These are phyloP conservation scores for Fistularia commersonii DNA, from an alignment of 2,797 vertebrate genomes.

Conservation along the genomic window DNA sequence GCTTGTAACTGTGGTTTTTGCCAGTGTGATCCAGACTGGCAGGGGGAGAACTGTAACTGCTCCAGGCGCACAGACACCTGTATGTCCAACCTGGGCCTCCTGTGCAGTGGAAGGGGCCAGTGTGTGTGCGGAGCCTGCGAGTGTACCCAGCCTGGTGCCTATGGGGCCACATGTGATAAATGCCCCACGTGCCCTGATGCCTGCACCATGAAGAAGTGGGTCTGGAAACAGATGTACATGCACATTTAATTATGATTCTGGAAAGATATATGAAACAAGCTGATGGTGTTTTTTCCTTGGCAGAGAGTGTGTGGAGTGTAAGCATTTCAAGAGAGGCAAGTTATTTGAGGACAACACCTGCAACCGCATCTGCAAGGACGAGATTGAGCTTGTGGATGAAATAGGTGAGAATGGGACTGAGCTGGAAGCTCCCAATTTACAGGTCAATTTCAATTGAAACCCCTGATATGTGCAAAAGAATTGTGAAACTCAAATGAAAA, in stretches of 20 bases:
- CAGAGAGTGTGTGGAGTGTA: conserved; percentile 96
- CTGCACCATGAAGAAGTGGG: conserved; percentile 98
- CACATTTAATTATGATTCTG: background rate
- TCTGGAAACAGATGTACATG: background rate
- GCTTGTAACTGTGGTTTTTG: conserved; percentile 94
- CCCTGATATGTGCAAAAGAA: no score
- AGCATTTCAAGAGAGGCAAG: conserved; percentile 86
- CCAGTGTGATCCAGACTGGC: conserved; percentile 90
- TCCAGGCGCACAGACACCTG: conserved; percentile 92
- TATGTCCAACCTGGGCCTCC: conserved; percentile 87
- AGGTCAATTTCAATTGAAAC: no score
- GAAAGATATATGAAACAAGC: background rate
- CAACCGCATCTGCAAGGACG: conserved; percentile 87
- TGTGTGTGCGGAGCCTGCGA: conserved; percentile 89
- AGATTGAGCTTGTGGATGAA: conserved; percentile 82
- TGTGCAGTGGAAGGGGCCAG: conserved; percentile 89
- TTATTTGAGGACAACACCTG: conserved; percentile 83
- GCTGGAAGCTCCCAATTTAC: background rate
- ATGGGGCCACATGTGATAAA: conserved; percentile 92
- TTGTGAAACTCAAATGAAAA: no score
- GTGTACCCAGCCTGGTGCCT: conserved; percentile 92
- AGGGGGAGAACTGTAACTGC: conserved; percentile 94
- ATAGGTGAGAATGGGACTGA: conserved; percentile 73
- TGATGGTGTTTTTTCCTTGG: conserved; percentile 5
- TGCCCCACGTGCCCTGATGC: conserved; percentile 95